Evolutionary conservation across 1,140 invertebrate species (phyloP).

Genomic region (Drosophila santomea): DNA sequence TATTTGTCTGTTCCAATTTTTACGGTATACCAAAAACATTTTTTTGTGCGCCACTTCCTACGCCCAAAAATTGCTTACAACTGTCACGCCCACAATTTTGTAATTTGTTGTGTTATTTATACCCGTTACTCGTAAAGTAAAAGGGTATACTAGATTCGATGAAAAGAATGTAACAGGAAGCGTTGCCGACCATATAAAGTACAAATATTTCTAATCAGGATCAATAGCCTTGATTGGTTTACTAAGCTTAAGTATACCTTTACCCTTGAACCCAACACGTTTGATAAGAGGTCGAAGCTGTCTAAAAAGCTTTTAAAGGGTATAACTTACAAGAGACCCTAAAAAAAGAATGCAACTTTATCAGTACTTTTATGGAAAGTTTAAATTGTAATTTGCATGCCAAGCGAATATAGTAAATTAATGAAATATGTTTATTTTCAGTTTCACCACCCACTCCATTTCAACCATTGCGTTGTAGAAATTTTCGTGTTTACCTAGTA

Average conservation of each 20-base stretch:
- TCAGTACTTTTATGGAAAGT: slow-evolving; percentile 21
- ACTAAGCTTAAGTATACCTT: slow-evolving; percentile 28
- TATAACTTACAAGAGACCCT: neutral
- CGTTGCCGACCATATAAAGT: too few relatives aligned
- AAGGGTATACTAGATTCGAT: too few relatives aligned
- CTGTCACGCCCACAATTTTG: too few relatives aligned
- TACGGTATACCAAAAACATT: too few relatives aligned
- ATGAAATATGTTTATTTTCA: slow-evolving; percentile 25
- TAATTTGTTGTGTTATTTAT: too few relatives aligned
- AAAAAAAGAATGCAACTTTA: slow-evolving; percentile 61
- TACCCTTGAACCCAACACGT: slow-evolving; percentile 35
- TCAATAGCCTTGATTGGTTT: slow-evolving; percentile 4
- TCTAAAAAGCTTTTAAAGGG: too few relatives aligned
- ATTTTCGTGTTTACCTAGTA: slow-evolving; percentile 24
- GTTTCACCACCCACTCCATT: slow-evolving; percentile 1
- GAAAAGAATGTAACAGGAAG: too few relatives aligned
- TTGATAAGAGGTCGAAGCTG: neutral
- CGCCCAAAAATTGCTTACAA: too few relatives aligned
- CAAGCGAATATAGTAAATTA: slow-evolving; percentile 32
- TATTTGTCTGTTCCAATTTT: too few relatives aligned
- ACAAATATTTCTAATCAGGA: too few relatives aligned
- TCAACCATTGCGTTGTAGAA: slow-evolving; percentile 32
- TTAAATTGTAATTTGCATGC: slow-evolving; percentile 33
- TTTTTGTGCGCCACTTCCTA: too few relatives aligned
- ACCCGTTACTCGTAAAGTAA: too few relatives aligned